Conservation (phyloP, 2,113 vertebrate species). For the Centropus bengalensis region DNA sequence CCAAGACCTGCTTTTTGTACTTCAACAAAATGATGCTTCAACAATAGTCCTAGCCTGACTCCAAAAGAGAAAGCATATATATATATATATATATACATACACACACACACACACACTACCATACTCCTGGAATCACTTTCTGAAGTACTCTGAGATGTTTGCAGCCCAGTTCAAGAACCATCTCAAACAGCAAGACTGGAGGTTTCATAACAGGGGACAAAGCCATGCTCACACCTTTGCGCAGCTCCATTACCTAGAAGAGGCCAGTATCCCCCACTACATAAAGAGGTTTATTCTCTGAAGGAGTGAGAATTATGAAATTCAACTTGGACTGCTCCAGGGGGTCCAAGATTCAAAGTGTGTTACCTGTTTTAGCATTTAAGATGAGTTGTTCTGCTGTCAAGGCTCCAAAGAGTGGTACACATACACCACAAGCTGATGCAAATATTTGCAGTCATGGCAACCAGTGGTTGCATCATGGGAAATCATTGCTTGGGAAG, state of each 20-base stretch:
- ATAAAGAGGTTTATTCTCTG: background rate
- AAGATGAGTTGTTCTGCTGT: background rate
- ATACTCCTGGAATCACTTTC: background rate
- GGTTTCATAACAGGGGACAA: background rate
- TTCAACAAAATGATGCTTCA: background rate
- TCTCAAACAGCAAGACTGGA: background rate
- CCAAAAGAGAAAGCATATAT: background rate
- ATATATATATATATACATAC: too few species aligned
- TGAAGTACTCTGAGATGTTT: background rate
- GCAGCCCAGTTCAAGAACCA: background rate
- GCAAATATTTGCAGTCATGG: background rate
- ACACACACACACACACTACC: background rate
- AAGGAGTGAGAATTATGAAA: background rate
- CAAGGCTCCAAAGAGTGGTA: background rate
- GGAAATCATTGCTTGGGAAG: background rate
- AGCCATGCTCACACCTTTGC: background rate
- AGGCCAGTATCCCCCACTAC: background rate
- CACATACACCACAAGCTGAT: background rate
- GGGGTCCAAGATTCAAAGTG: background rate
- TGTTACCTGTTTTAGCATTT: background rate
- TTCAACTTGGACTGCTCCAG: background rate
- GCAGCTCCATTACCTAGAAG: background rate
- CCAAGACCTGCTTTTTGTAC: background rate
- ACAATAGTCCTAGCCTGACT: background rate
- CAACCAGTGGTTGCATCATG: background rate